Base-by-base conservation (phyloP, 2,888 invertebrate species). In the Cerceris ruficornis region DNA sequence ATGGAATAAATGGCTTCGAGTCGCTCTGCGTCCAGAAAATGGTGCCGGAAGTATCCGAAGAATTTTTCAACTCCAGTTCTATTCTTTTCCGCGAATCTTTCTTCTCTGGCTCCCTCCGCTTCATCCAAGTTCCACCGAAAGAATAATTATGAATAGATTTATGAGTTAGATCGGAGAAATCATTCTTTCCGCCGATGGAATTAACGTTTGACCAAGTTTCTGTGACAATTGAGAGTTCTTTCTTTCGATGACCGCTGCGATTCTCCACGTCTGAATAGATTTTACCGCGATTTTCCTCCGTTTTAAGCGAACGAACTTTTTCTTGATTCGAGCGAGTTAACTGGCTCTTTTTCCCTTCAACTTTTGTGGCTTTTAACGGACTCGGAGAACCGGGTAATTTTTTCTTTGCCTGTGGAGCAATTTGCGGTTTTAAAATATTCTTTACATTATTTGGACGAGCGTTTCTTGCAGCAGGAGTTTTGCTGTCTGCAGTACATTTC, bases 1-100 rank as follows among this genome's bases (percentile, higher is more conserved):
- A 15, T 6, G 85, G 84, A 49, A 86, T 62, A 54, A 87, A 85
- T 17, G 83, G 82, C 41, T 84, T 75, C 6, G 86, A 87, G 6
- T 84, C 84, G 50, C 83, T 83, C 7, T 76, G 69, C 0, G 78
- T 78, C 84, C 84, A 85, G 42, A 76, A 17, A 0, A 83, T 17
- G n/a, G 59, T 65, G 9, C 66, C 28, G 0, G 54, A 54, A 14
- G 8, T 7, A 2, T 58, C 70, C 0, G 54, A 42, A 5, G 57
- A 60, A 46, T 17, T 41, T 13, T 49, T 58, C 9, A 14, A 0
- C 0, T 55, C n/a, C 7, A 28, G 2, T 17, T 55, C 49, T 2
- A 60, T 14, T 7, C 41, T 66, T 6, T 55, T 69, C 5, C 7
- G 2, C 5, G 41, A n/a, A 43, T 66, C n/a, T 17, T 49, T 71